Evolutionary conservation across 2,888 invertebrate species (phyloP).

Genomic region (Callyntrura sp.): DNA sequence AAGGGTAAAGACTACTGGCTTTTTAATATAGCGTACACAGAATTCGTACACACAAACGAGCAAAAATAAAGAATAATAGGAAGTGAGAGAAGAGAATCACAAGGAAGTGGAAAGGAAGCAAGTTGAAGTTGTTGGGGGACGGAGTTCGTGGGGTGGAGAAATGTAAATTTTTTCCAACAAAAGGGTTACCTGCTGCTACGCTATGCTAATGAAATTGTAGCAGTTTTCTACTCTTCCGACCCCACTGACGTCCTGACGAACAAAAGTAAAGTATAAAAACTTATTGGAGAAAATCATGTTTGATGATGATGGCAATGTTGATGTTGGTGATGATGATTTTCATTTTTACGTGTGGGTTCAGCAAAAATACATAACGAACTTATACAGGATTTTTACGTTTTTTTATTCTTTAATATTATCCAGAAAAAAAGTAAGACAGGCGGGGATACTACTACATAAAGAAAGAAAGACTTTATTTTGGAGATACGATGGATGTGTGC

Average conservation of each 20-base stretch:
- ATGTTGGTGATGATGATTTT: slow-evolving; percentile 48
- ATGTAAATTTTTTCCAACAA: neutral
- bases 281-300: slow-evolving; percentile 61
- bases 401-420: slow-evolving; percentile 61
- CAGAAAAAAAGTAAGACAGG: slow-evolving; percentile 42
- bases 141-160: neutral
- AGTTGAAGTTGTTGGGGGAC: neutral
- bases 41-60: slow-evolving; percentile 5
- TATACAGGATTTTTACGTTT: slow-evolving; percentile 52
- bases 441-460: slow-evolving; percentile 12
- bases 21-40: slow-evolving; percentile 37
- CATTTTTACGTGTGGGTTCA: slow-evolving; percentile 61
- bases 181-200: neutral
- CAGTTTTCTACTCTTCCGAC: neutral
- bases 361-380: slow-evolving; percentile 61
- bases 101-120: neutral
- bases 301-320: slow-evolving; percentile 46
- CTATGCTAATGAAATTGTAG: neutral
- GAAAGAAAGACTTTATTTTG: neutral
- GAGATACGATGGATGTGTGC: slow-evolving; percentile 62
- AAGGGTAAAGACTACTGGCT: neutral
- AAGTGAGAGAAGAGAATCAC: neutral
- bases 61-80: slow-evolving; percentile 4
- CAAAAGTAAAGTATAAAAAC: slow-evolving; percentile 37
- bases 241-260: neutral